Evolutionary conservation across 2,113 vertebrate species (phyloP), one percentile per base, ranked within the genome.

Genomic region (Himantopus leucocephalus): DNA sequence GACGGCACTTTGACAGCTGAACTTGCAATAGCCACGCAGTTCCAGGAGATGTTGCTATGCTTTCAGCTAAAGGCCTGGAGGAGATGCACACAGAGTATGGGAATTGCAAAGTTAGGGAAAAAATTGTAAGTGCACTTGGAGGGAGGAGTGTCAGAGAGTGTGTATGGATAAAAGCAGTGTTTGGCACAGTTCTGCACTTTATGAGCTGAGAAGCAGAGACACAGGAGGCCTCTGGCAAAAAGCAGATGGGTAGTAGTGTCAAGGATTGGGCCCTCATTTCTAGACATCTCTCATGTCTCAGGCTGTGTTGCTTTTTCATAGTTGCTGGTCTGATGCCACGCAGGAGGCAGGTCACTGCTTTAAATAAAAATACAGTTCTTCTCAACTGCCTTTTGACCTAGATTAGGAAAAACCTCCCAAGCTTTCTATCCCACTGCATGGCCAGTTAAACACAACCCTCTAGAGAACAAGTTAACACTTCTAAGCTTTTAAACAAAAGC

Each of bases 21-120:
- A 52, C 86, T 66, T 98, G 97, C 86, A 96, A 59, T 97, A 94
- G 75, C 96, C 62, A 74, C 35, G 56, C 14, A 7, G 63, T 62
- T 94, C 97, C 97, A 97, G 96, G 94, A 97, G 97, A 94, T 97
- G 97, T 52, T 96, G 97, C 97, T 98, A 45, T 97, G 95, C 96
- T 94, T 97, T 96, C 91, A 97, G 94, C 88, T 92, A 94, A 96
- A 88, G 66, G 81, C 83, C 74, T 50, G 53, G n/a, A 92, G 67
- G 66, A 92, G 78, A 72, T 15, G 76, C 9, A 81, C 6, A 20
- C 2, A 4, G 22, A 91, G 45, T 59, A 29, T 2, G 67, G 72
- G 77, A 56, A 90, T 10, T 60, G 60, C 9, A 12, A 63, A 48
- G 24, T 35, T 27, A 26, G 63, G 16, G 59, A 85, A 43, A 84